These are phyloP conservation scores for Emydocephalus ijimae DNA, from an alignment of 2,113 vertebrate genomes.

Conservation along the genomic window DNA sequence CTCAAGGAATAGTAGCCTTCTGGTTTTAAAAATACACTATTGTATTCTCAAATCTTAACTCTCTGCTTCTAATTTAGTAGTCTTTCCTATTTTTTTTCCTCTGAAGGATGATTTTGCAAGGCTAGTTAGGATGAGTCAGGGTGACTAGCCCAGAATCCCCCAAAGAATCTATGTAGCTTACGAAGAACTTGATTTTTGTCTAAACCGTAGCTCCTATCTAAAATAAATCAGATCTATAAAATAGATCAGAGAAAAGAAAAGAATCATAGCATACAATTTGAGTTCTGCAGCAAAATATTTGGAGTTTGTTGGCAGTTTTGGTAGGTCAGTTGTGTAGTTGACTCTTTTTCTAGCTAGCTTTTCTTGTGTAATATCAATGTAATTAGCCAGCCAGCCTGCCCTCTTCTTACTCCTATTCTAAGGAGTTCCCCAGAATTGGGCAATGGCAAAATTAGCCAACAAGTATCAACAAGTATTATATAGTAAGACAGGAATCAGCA, in stretches of 20 bases:
- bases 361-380: not conserved
- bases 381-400: not conserved
- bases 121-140: not conserved
- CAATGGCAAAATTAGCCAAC: not conserved
- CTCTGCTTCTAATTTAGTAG: not conserved
- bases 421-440: not conserved
- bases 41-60: not conserved
- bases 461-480: not conserved
- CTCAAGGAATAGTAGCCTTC: slow-evolving; percentile 25
- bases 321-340: not conserved
- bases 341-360: not conserved
- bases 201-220: not conserved
- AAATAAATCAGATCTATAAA: not conserved
- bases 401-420: not conserved
- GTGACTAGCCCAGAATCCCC: not conserved
- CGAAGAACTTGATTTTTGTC: not conserved
- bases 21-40: slow-evolving; percentile 19
- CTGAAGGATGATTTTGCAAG: not conserved
- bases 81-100: not conserved
- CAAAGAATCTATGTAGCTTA: not conserved
- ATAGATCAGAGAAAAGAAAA: not conserved
- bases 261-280: not conserved
- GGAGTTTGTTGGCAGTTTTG: not conserved
- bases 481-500: not conserved
- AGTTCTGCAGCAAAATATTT: not conserved